Evolutionary conservation across 2,113 vertebrate species (phyloP).

Genomic region (Actenoides lindsayi): DNA sequence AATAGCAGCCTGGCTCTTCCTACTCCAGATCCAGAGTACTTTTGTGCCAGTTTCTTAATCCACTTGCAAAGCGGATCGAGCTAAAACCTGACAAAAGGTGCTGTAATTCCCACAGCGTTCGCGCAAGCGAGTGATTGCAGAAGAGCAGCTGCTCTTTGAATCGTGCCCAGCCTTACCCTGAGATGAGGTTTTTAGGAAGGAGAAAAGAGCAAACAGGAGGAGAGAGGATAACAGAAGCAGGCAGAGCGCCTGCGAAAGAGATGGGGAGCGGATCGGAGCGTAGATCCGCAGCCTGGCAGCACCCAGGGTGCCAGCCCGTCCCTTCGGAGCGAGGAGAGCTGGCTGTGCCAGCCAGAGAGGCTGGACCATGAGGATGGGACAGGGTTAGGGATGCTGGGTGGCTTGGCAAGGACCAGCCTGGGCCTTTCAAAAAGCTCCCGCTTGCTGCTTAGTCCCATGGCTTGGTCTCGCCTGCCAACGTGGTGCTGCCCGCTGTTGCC

Average conservation of each 20-base stretch:
- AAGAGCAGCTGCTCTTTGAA: not conserved
- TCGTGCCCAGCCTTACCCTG: not conserved
- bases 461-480: rapidly evolving
- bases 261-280: rapidly evolving
- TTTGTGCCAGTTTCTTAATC: constrained; percentile 58
- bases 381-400: rapidly evolving
- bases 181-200: not conserved
- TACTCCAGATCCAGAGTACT: constrained; percentile 31
- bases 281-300: not conserved
- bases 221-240: not conserved
- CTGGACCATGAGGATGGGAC: rapidly evolving
- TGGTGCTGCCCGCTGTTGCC: not conserved
- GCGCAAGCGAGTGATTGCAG: not conserved
- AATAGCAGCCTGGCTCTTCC: constrained; percentile 38
- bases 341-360: rapidly evolving
- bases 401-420: not conserved
- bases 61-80: constrained; percentile 34
- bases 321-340: rapidly evolving
- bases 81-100: constrained; percentile 55
- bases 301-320: rapidly evolving
- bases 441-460: not conserved
- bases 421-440: not conserved
- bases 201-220: not conserved
- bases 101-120: not conserved
- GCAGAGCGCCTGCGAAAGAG: not conserved